These are phyloP conservation scores for Aproaerema taeniolella DNA, from an alignment of 2,888 invertebrate genomes.

Conservation along the genomic window DNA sequence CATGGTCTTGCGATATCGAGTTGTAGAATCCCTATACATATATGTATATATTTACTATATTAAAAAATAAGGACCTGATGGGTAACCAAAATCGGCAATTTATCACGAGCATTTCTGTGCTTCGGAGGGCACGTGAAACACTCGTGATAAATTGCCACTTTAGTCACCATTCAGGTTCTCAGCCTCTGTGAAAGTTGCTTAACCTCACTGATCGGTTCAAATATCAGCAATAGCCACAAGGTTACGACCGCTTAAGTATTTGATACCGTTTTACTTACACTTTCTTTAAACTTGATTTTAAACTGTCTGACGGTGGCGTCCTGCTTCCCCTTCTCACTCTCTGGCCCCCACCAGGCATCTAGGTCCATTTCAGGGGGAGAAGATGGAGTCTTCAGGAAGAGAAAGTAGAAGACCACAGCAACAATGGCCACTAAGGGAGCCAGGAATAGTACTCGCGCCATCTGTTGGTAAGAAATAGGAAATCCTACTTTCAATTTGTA, in stretches of 20 bases:
- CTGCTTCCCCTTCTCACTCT: constrained; percentile 53
- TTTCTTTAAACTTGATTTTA: constrained; percentile 74
- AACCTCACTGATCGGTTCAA: neutral
- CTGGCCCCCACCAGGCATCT: constrained; percentile 79
- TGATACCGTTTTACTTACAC: constrained; percentile 49
- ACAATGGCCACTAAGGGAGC: neutral
- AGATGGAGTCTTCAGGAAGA: constrained; percentile 18
- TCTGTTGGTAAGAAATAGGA: neutral
- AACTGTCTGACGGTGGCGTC: constrained; percentile 77
- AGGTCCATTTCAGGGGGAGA: constrained; percentile 31
- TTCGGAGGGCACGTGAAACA: too few species aligned
- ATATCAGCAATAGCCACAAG: neutral
- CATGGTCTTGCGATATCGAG: too few species aligned
- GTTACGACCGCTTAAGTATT: neutral
- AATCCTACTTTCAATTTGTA: too few species aligned
- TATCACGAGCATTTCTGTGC: too few species aligned
- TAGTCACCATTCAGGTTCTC: neutral
- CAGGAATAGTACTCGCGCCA: neutral
- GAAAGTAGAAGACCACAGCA: constrained; percentile 1
- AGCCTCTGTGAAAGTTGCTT: neutral
- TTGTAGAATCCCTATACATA: too few species aligned
- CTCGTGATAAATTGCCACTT: too few species aligned
- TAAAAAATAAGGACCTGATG: too few species aligned
- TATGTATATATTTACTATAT: too few species aligned
- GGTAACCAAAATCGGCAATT: too few species aligned